phyloP scores from a whole-genome alignment of 1,140 invertebrate species.

The Temnothorax longispinosus region DNA sequence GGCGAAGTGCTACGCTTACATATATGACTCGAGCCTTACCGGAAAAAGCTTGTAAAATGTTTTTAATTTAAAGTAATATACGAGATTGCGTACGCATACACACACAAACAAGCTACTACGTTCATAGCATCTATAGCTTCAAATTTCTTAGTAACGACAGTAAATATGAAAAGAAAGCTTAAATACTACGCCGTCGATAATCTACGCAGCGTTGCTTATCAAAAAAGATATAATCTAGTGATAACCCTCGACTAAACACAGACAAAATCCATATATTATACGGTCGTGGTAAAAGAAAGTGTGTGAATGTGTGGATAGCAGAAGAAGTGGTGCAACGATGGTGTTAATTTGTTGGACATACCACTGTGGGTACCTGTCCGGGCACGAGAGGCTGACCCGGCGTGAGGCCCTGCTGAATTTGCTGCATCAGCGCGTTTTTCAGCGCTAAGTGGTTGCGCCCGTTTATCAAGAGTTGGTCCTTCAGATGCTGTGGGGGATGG shows the following conservation, averaged over 20 bases:
- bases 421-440: slow-evolving; percentile 98
- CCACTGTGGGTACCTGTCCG: slow-evolving; percentile 96
- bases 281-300: slow-evolving; percentile 70
- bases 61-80: slow-evolving; percentile 32
- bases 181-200: slow-evolving; percentile 49
- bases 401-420: slow-evolving; percentile 93
- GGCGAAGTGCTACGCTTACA: slow-evolving; percentile 13
- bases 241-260: slow-evolving; percentile 72
- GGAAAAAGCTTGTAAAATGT: slow-evolving; percentile 3
- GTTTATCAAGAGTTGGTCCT: slow-evolving; percentile 99
- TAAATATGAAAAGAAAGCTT: not conserved
- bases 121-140: not conserved
- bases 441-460: slow-evolving; percentile 99
- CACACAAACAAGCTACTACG: not conserved
- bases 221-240: slow-evolving; percentile 66
- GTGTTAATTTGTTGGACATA: slow-evolving; percentile 87
- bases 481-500: slow-evolving; percentile 99
- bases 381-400: slow-evolving; percentile 94
- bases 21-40: not conserved
- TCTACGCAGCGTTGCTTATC: slow-evolving; percentile 67
- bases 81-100: not conserved
- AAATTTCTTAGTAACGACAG: not conserved
- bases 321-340: slow-evolving; percentile 71
- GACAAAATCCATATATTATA: slow-evolving; percentile 69
- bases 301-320: slow-evolving; percentile 74